Evolutionary conservation across 2,888 invertebrate genomes (phyloP), one percentile per base, ranked within the genome.

Genomic region (Nymphalis polychloros): DNA sequence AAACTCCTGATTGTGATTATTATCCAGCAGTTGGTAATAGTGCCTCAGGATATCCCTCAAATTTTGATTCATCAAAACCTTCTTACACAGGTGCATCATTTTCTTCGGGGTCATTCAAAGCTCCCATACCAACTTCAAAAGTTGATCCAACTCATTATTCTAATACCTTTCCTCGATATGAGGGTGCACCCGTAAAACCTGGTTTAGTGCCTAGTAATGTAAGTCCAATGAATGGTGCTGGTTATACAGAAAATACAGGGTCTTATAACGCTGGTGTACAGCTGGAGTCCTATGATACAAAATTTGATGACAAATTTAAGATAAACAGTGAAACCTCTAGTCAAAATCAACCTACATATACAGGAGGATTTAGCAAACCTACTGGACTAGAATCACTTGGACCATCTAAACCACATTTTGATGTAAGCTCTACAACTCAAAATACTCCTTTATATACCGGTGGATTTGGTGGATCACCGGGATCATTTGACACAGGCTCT

Each of bases 391-490:
- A 8, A 7, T 27, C 52, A 46, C 13, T 50, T 20, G 47, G 17
- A 31, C 19, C 19, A 27, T 59, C 60, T 55, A 70, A 67, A n/a
- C 69, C 67, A 61, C 63, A 64, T 50, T 23, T 46, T 10, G 23
- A n/a, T 6, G 41, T 41, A 16, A 46, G 46, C n/a, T 63, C 41
- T 50, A 47, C 61, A 17, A 66, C 65, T 16, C 64, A 72, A 62
- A 70, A 79, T 62, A 65, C 72, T 20, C 78, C 81, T n/a, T 41
- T 63, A 5, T 86, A 86, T 61, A 78, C 80, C n/a, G 83, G 84
- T 68, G 79, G 81, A 7, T 84, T 83, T 71, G 83, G 82, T 53
- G 81, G 77, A 16, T 78, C 81, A 59, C 47, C 78, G 16, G 83
- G 80, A n/a, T 64, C 81, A 47, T 71, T 81, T 41, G 79, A 80